phyloP scores from a whole-genome alignment of 2,888 invertebrate genomes.

The Oxystoma pomonae region DNA sequence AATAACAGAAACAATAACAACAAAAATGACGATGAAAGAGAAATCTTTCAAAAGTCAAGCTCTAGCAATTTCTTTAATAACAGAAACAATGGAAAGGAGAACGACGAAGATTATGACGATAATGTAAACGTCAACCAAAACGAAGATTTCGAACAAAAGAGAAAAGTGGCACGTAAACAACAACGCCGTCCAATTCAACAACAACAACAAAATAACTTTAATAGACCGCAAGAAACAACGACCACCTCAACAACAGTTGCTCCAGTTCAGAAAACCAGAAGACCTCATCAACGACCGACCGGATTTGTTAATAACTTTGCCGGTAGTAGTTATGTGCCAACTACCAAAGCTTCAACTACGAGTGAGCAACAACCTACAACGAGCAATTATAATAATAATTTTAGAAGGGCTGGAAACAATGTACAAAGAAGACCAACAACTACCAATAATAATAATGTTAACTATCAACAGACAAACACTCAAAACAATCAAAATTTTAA shows the following conservation, averaged over 20 bases:
- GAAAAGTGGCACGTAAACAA: constrained; percentile 46
- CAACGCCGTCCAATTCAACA: constrained; percentile 42
- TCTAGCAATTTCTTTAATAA: constrained; percentile 74
- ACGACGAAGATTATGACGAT: constrained; percentile 52
- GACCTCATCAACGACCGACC: constrained; percentile 38
- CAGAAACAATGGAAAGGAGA: constrained; percentile 57
- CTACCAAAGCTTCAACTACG: constrained; percentile 46
- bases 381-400: constrained; percentile 21
- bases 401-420: background rate
- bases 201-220: constrained; percentile 31
- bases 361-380: constrained; percentile 36
- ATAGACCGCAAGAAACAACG: constrained; percentile 28
- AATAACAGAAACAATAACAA: constrained; percentile 33
- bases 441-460: background rate
- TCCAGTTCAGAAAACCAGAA: constrained; percentile 35
- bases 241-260: constrained; percentile 30
- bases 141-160: constrained; percentile 44
- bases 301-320: constrained; percentile 48
- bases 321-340: constrained; percentile 49
- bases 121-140: constrained; percentile 49
- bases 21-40: constrained; percentile 45
- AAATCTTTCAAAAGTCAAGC: constrained; percentile 65
- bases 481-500: constrained; percentile 33
- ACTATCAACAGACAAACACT: constrained; percentile 21
- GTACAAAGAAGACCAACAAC: background rate